Percentiles rank a stretch among this genome's conserved stretches.
Evolutionary conservation across 2,113 vertebrate species (phyloP).

Genomic region (Vireo altiloquus): DNA sequence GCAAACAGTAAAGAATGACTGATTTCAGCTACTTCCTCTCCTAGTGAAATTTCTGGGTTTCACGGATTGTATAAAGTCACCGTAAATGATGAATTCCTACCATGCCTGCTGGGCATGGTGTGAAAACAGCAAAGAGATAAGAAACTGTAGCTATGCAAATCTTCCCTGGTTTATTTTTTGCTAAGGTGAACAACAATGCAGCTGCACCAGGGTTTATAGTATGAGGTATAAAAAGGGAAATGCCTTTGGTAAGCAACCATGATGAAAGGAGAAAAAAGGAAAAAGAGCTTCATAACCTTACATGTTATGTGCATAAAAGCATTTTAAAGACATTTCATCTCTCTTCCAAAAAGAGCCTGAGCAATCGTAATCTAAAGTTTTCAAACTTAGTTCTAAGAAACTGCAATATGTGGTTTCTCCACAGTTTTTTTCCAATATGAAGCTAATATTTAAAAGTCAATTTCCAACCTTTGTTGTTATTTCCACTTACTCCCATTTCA

Average conservation of each 20-base stretch:
- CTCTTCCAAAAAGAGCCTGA: not conserved
- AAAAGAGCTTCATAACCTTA: not conserved
- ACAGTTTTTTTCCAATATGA: not conserved
- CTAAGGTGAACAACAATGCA: conserved; percentile 18
- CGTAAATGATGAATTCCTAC: not conserved
- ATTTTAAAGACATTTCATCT: not conserved
- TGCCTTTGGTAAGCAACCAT: not conserved
- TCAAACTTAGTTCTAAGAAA: not conserved
- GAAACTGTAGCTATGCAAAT: conserved; percentile 12
- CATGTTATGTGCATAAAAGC: not conserved
- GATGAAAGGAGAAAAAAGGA: not conserved
- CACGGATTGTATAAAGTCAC: not conserved
- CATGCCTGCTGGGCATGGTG: not conserved
- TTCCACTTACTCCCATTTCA: not conserved
- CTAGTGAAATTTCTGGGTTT: not conserved
- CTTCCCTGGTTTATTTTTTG: conserved; percentile 7
- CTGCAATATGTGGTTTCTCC: not conserved
- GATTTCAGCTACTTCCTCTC: not conserved
- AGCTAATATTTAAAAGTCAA: not conserved
- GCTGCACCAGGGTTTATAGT: not conserved
- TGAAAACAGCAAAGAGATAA: not conserved
- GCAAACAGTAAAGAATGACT: not conserved
- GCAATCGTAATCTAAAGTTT: not conserved
- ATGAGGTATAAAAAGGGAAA: conserved; percentile 1
- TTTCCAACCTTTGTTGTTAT: not conserved